Evolutionary conservation across 2,797 vertebrate genomes (phyloP).

Genomic region (Coilia nasus): DNA sequence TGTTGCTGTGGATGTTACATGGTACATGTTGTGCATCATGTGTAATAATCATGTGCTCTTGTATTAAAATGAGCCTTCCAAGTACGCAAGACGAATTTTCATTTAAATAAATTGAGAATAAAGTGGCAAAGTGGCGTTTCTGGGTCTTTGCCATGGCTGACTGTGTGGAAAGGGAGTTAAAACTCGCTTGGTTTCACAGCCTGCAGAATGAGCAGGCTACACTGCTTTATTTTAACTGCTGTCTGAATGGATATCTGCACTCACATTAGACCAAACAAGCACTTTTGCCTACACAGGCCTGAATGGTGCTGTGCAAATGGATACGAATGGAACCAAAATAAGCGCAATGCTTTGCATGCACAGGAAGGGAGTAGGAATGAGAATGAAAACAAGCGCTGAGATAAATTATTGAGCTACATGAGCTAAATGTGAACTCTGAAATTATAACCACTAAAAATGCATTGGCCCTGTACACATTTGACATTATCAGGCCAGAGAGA

Average conservation of each 20-base stretch:
- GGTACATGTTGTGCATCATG: too few species aligned
- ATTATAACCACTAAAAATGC: background rate
- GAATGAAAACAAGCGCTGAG: background rate
- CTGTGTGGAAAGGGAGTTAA: background rate
- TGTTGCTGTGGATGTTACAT: too few species aligned
- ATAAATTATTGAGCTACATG: background rate
- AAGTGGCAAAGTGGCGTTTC: background rate
- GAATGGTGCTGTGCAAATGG: background rate
- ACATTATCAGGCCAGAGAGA: too few species aligned
- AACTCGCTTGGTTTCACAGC: background rate
- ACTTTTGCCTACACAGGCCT: background rate
- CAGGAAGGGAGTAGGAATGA: background rate
- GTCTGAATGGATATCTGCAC: background rate
- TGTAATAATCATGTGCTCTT: too few species aligned
- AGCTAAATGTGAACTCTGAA: background rate
- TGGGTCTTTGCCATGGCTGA: background rate
- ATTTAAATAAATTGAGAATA: too few species aligned
- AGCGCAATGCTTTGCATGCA: background rate
- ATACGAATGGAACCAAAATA: background rate
- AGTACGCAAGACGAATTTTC: too few species aligned
- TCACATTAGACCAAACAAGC: background rate
- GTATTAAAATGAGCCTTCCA: too few species aligned
- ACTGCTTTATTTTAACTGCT: background rate
- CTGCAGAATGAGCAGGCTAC: background rate
- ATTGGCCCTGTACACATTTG: background rate